Conservation (phyloP, 2,888 invertebrate genomes). For the Drosophila histrio region DNA sequence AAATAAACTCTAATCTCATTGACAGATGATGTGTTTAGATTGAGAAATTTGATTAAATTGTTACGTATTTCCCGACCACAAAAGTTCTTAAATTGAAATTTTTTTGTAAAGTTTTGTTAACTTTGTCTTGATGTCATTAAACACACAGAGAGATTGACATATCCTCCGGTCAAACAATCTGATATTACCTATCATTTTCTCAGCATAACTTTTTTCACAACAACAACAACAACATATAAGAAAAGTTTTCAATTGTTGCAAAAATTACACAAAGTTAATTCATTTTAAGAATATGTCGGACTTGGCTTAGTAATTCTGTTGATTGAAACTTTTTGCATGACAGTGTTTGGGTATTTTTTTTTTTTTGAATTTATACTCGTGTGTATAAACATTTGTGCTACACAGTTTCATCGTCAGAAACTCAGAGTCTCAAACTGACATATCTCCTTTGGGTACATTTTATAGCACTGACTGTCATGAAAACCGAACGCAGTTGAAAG, state of each 20-base stretch:
- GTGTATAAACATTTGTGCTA: not conserved
- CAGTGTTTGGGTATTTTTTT: not conserved
- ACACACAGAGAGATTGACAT: not conserved
- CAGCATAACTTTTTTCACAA: not conserved
- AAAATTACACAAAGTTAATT: not conserved
- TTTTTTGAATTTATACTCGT: not conserved
- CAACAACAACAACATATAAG: not conserved
- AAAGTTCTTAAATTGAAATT: not conserved
- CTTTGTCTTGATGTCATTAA: not conserved
- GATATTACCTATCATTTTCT: not conserved
- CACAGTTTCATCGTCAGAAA: slow-evolving; percentile 6
- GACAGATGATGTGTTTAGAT: not conserved
- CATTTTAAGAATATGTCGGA: not conserved
- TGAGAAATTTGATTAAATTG: not conserved
- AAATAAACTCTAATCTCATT: not conserved
- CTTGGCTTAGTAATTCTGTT: not conserved
- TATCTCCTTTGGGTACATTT: slow-evolving; percentile 19
- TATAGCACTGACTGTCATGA: slow-evolving; percentile 14
- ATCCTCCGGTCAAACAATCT: not conserved
- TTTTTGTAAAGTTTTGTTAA: not conserved
- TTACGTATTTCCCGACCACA: not conserved
- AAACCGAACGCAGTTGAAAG: slow-evolving; percentile 29
- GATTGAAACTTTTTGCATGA: slow-evolving; percentile 7
- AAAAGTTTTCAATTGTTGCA: not conserved
- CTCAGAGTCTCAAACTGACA: slow-evolving; percentile 16